Conservation (phyloP, 2,888 invertebrate species). For the Sesia apiformis region DNA sequence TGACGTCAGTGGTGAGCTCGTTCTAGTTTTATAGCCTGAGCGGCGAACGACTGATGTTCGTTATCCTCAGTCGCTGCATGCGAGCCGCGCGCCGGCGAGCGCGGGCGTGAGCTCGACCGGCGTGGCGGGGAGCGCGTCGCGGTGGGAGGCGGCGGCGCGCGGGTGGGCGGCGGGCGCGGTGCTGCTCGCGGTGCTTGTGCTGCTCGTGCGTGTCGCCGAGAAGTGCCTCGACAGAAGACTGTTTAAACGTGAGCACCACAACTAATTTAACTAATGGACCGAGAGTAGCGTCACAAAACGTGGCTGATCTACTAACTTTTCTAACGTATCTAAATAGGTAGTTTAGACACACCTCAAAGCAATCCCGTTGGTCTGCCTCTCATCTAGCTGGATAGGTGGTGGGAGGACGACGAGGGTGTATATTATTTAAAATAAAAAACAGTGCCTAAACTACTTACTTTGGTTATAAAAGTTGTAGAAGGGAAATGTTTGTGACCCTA, state of each 20-base stretch:
- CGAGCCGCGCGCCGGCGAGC: not conserved
- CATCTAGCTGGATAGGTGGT: too few relatives aligned
- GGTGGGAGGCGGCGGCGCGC: conserved; percentile 10
- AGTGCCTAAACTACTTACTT: too few relatives aligned
- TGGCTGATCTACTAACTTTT: too few relatives aligned
- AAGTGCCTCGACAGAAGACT: conserved; percentile 30
- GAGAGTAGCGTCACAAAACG: too few relatives aligned
- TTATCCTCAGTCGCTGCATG: not conserved
- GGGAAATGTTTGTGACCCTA: too few relatives aligned
- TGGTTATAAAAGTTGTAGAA: too few relatives aligned
- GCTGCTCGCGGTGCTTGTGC: conserved; percentile 32
- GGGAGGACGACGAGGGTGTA: too few relatives aligned
- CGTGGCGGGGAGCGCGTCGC: conserved; percentile 13
- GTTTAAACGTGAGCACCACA: conserved; percentile 24
- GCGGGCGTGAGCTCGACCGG: conserved; percentile 1
- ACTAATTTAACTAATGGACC: too few relatives aligned
- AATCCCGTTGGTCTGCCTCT: too few relatives aligned
- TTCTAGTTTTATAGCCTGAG: not conserved
- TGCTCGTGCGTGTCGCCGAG: conserved; percentile 36
- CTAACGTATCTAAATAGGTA: too few relatives aligned
- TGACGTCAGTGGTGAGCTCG: not conserved
- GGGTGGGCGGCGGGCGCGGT: conserved; percentile 35
- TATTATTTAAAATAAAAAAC: too few relatives aligned
- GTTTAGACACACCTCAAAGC: too few relatives aligned
- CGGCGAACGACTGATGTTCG: not conserved